A percentile compares a stretch with the other conserved stretches of the same genome.
phyloP scores from a whole-genome alignment of 2,888 invertebrate species.

The Endotricha flammealis region DNA sequence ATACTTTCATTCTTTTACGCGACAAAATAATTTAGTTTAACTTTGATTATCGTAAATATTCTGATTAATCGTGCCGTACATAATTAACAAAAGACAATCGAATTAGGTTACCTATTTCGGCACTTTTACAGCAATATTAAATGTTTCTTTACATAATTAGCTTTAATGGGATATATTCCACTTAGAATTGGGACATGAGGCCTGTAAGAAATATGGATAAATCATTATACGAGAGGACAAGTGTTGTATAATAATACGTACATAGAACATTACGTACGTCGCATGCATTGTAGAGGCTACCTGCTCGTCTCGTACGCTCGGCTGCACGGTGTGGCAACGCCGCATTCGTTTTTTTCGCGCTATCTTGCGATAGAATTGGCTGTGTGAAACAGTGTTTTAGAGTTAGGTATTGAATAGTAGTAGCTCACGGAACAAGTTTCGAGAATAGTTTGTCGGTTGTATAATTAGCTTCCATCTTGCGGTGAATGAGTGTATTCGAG shows the following conservation, averaged over 20 bases:
- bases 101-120: slow-evolving; percentile 3
- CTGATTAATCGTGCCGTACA: neutral
- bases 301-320: slow-evolving; percentile 64
- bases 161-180: slow-evolving; percentile 30
- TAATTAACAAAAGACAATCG: neutral
- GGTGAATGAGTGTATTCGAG: slow-evolving; percentile 37
- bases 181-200: slow-evolving; percentile 63
- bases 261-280: slow-evolving; percentile 34
- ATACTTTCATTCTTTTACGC: too few species aligned
- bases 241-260: slow-evolving; percentile 63
- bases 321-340: slow-evolving; percentile 73
- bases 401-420: slow-evolving; percentile 38
- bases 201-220: slow-evolving; percentile 35
- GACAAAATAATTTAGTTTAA: too few species aligned
- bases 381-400: slow-evolving; percentile 51
- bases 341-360: slow-evolving; percentile 68
- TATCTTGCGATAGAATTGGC: slow-evolving; percentile 59
- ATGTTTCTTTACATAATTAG: too few species aligned
- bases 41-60: too few species aligned
- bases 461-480: slow-evolving; percentile 41
- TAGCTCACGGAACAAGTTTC: slow-evolving; percentile 44
- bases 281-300: slow-evolving; percentile 63
- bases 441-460: slow-evolving; percentile 41
- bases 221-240: slow-evolving; percentile 48
- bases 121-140: too few species aligned